These are phyloP conservation scores for Panagrolaimus sp. DNA, from an alignment of 1,140 invertebrate genomes.

Conservation along the genomic window DNA sequence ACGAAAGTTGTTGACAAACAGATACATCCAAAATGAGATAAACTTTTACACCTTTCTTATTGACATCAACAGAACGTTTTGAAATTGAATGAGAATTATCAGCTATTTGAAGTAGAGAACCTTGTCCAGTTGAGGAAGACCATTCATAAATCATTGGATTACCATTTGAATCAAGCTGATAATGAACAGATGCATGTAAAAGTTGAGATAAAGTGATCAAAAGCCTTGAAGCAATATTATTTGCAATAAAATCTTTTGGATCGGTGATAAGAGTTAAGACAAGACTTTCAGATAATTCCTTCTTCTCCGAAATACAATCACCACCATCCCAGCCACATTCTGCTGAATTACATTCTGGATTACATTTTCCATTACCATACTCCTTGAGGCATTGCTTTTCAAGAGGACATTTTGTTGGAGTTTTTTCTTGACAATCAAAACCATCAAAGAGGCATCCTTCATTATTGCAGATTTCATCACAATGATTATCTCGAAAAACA, in stretches of 20 bases:
- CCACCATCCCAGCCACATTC: constrained; percentile 43
- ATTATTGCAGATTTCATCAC: constrained; percentile 80
- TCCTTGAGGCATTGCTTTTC: constrained; percentile 28
- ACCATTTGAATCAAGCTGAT: neutral
- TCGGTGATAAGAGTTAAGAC: neutral
- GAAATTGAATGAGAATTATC: no score
- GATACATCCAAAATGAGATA: neutral
- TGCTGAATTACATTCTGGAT: constrained; percentile 40
- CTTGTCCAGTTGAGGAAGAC: neutral
- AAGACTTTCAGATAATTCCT: neutral
- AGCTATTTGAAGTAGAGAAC: neutral
- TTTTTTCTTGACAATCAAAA: constrained; percentile 68
- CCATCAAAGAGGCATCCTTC: constrained; percentile 86
- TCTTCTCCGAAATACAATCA: neutral
- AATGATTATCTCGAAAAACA: constrained; percentile 76
- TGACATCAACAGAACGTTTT: no score
- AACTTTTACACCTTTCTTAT: neutral
- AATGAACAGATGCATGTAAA: neutral
- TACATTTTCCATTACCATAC: constrained; percentile 43
- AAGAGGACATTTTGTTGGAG: constrained; percentile 28
- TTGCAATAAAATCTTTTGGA: neutral
- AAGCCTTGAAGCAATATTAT: neutral
- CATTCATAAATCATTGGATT: constrained; percentile 9
- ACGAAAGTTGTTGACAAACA: neutral
- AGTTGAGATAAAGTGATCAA: neutral